Evolutionary conservation across 2,797 vertebrate species (phyloP), one percentile per base, ranked within the genome.

Genomic region (Ptychadena robeensis): DNA sequence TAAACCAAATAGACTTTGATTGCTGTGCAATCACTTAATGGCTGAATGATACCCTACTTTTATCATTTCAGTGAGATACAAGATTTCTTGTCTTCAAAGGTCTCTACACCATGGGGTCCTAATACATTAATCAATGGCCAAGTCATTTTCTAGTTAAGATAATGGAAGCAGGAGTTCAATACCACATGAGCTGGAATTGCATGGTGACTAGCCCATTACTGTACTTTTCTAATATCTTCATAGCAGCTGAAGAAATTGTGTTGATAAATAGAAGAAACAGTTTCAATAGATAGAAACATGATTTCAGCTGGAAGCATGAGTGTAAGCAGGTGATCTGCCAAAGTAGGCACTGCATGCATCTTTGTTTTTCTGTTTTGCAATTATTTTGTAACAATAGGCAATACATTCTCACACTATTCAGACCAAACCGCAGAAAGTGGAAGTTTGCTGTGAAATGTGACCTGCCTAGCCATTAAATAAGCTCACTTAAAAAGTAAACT

Each of bases 111-210:
- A 22, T 40, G 35, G 31, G 44, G 12, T 69, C 64, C 76, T 44
- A 38, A 12, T 22, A 53, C 59, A 68, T 74, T 68, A 57, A 82
- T 82, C 79, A 81, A 73, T 73, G 35, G 18, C 12, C 70, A 35
- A 73, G 79, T 28, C 80, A 74, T 67, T 82, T 75, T 75, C 80
- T 82, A 38, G 80, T 75, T 82, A 74, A 9, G 80, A 75, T 82
- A 82, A 82, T 82, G 80, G 80, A 82, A 15, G 53, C 9, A 0
- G 22, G 28, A 40, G 71, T 66, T 81, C 70, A 81, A 82, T 82
- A 82, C 30, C 70, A 81, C 69, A 64, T 9, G 57, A 38, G 34
- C 67, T 37, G 72, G 34, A 81, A 82, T 67, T 75, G 59, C 71
- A 59, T 53, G 73, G 31, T 22, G 31, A 44, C 73, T 59, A n/a